Conservation (phyloP, 2,888 invertebrate species). For the Nezara viridula region DNA sequence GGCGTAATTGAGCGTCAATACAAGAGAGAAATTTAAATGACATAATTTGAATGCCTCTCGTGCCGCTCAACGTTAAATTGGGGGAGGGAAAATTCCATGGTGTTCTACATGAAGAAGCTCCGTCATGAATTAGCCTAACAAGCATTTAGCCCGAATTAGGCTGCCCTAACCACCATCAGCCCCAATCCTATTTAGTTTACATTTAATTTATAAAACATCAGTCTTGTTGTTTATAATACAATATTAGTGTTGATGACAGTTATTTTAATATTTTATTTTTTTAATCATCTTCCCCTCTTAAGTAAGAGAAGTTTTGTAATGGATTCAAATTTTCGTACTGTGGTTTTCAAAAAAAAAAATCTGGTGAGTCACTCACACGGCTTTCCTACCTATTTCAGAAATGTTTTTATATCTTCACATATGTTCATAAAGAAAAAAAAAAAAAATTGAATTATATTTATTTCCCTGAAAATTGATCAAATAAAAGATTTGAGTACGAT, state of each 20-base stretch:
- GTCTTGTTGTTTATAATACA: not conserved
- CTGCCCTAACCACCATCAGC: not conserved
- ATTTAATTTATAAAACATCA: not conserved
- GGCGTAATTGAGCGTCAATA: not conserved
- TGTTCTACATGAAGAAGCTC: conserved; percentile 30
- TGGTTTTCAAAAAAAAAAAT: too few species aligned
- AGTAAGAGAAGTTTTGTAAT: too few species aligned
- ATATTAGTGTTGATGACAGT: not conserved
- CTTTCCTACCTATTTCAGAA: too few species aligned
- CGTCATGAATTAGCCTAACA: conserved; percentile 31
- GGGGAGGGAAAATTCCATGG: not conserved
- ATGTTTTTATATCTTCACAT: too few species aligned
- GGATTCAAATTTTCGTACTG: too few species aligned
- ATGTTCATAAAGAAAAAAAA: too few species aligned
- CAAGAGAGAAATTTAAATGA: conserved; percentile 18
- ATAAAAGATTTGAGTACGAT: too few species aligned
- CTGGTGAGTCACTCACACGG: too few species aligned
- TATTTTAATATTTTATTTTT: too few species aligned
- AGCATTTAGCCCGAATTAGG: conserved; percentile 37
- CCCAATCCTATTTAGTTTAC: not conserved
- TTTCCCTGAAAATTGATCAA: too few species aligned
- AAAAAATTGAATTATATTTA: too few species aligned
- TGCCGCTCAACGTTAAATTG: not conserved
- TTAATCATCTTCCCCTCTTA: too few species aligned
- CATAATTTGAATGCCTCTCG: conserved; percentile 32